Evolutionary conservation across 2,113 vertebrate genomes (phyloP), one percentile per base, ranked within the genome.

Genomic region (Halichoerus grypus): DNA sequence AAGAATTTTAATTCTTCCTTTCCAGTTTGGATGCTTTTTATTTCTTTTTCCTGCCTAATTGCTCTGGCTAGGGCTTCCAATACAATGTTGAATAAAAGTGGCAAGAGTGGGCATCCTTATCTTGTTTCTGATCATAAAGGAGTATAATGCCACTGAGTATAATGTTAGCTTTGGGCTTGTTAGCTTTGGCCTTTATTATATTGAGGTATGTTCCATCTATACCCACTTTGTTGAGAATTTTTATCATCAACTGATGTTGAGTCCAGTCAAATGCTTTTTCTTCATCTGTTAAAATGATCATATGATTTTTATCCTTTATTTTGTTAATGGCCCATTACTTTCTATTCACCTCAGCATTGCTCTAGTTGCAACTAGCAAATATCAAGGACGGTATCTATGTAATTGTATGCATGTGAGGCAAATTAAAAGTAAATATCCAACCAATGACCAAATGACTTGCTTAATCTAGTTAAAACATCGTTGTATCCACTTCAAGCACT

Each of bases 361-460:
- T 92, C 19, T 83, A 53, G n/a, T n/a, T 94, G 13, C 89, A 94
- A 89, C 67, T 36, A 85, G 65, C 36, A 88, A 95, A 65, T 1
- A 15, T 71, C 85, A 88, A 84, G 67, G 21, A 28, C 2, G 18
- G 13, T 39, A 42, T 80, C 55, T 92, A 72, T 49, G 67, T 83
- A 93, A 84, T 36, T 84, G 14, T 81, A 81, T 77, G 33, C 46
- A 88, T 33, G 8, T 59, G 51, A 86, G 67, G 59, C 42, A 85
- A 28, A 4, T 76, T 80, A 65, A 97, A 89, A 84, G 83, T 95
- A 94, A 96, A 88, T 55, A 95, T 51, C 88, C 93, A 96, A 74
- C 28, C 76, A 91, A 71, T 80, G 63, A 51, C 84, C 63, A 94
- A 86, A 86, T 67, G 22, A 42, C 69, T 96, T 96, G 57, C 61